Evolutionary conservation across 2,888 invertebrate genomes (phyloP), one percentile per base, ranked within the genome.

Genomic region (Cheilosia grossa): DNA sequence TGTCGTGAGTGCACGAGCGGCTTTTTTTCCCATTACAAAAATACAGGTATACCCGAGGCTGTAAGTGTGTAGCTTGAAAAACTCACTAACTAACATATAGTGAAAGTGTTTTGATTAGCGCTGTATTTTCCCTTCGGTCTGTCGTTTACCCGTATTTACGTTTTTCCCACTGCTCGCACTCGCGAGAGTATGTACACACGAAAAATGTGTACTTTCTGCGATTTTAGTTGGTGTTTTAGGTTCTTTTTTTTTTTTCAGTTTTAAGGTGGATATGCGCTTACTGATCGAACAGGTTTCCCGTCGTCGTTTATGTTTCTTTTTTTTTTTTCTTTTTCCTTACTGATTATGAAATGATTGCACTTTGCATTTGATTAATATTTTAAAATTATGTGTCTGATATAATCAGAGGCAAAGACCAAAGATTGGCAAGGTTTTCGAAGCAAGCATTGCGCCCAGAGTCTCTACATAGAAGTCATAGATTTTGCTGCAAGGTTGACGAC

Each of bases 71-170:
- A 10, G 51, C 24, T 66, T 42, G 24, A 37, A 51, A 64, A 66
- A 66, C 24, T 40, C 44, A 53, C 63, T 63, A 33, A 54, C 63
- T 21, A 51, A 42, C 5, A 33, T 59, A 42, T 27, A 74, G 64
- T 66, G 66, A 74, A 74, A 74, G 74, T 74, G 49, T 58, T 56
- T 64, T 37, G 2, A 27, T 21, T 47, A n/a, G 37, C 17, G 51
- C 5, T 33, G 33, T 69, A 27, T 53, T 53, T 53, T 56, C 30
- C 53, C 66, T 66, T 66, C 10, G 40, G 37, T 17, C 40, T 24
- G n/a, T 21, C 4, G 42, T 44, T 56, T 69, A 21, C 21, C 21
- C 21, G 21, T 21, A 69, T 56, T 56, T 42, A 44, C 47, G 21
- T 69, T 56, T 47, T 56, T 30, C 37, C n/a, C 6, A 54, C 21